These are phyloP conservation scores for Plagodis pulveraria DNA, from an alignment of 2,888 invertebrate genomes.

Conservation along the genomic window DNA sequence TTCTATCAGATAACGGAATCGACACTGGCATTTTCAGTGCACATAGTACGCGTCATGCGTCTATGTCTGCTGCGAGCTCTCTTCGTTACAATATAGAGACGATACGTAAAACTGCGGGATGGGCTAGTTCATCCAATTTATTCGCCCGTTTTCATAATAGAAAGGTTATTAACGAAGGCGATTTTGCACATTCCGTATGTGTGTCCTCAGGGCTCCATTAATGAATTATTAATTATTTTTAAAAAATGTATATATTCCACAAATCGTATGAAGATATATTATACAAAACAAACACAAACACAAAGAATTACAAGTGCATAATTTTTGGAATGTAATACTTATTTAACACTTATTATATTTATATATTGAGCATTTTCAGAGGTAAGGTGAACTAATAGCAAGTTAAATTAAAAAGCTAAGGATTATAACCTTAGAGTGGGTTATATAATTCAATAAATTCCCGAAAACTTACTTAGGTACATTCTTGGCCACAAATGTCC, in stretches of 20 bases:
- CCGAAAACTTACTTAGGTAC: no score
- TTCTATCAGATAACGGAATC: background rate
- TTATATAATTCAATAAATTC: no score
- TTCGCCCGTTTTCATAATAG: slow-evolving; percentile 3
- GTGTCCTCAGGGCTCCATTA: background rate
- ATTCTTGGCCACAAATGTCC: no score
- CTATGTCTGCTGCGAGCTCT: background rate
- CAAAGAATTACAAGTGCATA: no score
- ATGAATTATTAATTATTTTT: background rate
- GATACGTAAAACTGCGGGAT: slow-evolving; percentile 1
- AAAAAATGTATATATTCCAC: background rate
- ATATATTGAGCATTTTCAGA: no score
- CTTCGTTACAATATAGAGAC: background rate
- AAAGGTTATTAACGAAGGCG: background rate
- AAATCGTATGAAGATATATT: background rate
- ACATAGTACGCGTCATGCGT: background rate
- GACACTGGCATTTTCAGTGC: background rate
- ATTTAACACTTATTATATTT: no score
- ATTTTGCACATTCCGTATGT: background rate
- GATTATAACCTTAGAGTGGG: no score
- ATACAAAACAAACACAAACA: no score
- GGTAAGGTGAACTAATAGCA: no score
- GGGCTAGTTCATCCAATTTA: slow-evolving; percentile 1
- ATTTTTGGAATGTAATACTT: no score
- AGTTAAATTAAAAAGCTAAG: no score